Conservation (phyloP, 2,888 invertebrate species). For the Drosophila putrida region DNA sequence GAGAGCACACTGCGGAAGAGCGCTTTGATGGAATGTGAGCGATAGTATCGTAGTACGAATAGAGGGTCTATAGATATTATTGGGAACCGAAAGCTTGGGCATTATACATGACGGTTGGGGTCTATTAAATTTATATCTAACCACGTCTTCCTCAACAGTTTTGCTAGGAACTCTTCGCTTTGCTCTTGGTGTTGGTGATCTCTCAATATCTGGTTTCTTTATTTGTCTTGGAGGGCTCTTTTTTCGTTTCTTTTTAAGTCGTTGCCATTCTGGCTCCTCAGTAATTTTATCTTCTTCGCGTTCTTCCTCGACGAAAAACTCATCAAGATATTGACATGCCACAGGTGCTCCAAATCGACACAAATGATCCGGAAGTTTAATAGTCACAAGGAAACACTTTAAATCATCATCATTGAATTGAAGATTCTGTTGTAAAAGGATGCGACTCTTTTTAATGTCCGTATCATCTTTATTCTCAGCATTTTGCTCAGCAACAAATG, state of each 20-base stretch:
- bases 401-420: constrained; percentile 40
- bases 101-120: constrained; percentile 10
- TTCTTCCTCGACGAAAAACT: constrained; percentile 29
- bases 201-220: neutral
- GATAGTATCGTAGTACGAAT: neutral
- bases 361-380: constrained; percentile 71
- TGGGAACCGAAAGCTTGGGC: neutral
- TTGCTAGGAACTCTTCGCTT: neutral
- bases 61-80: constrained; percentile 44
- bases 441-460: neutral
- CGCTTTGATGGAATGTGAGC: fast-evolving
- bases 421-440: no score
- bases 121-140: neutral
- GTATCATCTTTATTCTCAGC: neutral
- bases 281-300: neutral
- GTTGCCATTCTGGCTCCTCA: neutral
- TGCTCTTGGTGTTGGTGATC: neutral
- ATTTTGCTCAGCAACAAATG: neutral
- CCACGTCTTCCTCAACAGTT: neutral
- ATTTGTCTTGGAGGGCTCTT: neutral
- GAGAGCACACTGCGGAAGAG: neutral
- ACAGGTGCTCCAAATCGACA: constrained; percentile 79
- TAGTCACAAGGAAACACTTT: constrained; percentile 71
- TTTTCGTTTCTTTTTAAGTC: neutral
- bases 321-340: constrained; percentile 77